phyloP scores from a whole-genome alignment of 2,888 invertebrate genomes.

The Argyresthia goedartella region DNA sequence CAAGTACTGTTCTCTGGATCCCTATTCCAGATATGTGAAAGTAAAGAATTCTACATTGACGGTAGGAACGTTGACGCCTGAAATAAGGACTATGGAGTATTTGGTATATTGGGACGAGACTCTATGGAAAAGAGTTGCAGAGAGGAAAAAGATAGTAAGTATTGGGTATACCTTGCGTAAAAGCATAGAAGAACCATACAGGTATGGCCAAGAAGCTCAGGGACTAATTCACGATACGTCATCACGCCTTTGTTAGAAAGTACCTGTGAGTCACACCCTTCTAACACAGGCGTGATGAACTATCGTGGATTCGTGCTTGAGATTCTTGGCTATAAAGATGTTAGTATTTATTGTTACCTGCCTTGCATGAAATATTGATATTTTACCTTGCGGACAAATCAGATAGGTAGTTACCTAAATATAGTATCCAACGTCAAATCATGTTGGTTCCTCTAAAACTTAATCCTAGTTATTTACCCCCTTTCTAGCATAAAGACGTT shows the following conservation, averaged over 20 bases:
- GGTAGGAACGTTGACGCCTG: constrained; percentile 57
- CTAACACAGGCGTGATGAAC: too few relatives aligned
- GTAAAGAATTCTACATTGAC: constrained; percentile 60
- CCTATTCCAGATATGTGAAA: constrained; percentile 58
- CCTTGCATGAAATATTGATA: not conserved
- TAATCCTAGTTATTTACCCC: too few relatives aligned
- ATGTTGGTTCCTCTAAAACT: not conserved
- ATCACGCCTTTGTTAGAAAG: too few relatives aligned
- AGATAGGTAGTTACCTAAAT: not conserved
- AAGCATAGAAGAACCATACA: too few relatives aligned
- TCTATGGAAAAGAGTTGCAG: constrained; percentile 38
- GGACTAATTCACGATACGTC: too few relatives aligned
- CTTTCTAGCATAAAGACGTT: not conserved
- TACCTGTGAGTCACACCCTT: too few relatives aligned
- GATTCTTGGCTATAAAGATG: too few relatives aligned
- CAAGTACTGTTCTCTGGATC: constrained; percentile 59
- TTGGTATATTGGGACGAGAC: constrained; percentile 48
- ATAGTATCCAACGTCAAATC: not conserved
- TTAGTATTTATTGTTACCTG: not conserved
- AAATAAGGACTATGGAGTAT: constrained; percentile 67
- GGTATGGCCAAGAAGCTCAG: too few relatives aligned
- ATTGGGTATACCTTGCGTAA: too few relatives aligned
- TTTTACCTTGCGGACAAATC: not conserved
- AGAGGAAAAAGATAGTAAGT: constrained; percentile 23
- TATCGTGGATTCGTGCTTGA: too few relatives aligned